Percentiles rank a stretch among this genome's conserved stretches.
These are phyloP conservation scores for Furcifer pardalis DNA, from an alignment of 2,797 vertebrate species.

Conservation along the genomic window DNA sequence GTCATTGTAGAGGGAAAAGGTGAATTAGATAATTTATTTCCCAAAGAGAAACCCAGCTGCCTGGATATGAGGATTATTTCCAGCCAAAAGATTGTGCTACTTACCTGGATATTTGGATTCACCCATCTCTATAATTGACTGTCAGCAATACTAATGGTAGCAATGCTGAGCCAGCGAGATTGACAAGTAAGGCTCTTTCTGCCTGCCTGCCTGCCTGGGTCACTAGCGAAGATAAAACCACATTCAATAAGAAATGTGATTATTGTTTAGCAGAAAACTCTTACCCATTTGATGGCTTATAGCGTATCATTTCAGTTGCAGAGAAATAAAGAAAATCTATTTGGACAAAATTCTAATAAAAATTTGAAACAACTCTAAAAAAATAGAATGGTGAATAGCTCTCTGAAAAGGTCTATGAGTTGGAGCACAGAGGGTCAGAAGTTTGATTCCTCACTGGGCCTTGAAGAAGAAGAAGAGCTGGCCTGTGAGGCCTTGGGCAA, in stretches of 20 bases:
- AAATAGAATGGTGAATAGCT: too few species aligned
- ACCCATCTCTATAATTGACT: constrained; percentile 51
- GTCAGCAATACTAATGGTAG: constrained; percentile 53
- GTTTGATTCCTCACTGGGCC: too few species aligned
- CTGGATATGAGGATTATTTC: constrained; percentile 38
- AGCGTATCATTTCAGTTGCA: background rate
- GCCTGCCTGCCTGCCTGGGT: constrained; percentile 24
- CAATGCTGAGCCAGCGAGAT: constrained; percentile 38
- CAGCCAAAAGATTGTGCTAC: constrained; percentile 47
- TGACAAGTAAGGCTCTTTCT: constrained; percentile 29
- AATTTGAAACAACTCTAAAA: too few species aligned
- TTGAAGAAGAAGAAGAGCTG: too few species aligned
- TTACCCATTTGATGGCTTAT: background rate
- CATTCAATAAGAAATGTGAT: constrained; percentile 3
- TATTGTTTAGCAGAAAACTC: background rate
- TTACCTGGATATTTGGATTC: constrained; percentile 62
- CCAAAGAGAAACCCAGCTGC: constrained; percentile 44
- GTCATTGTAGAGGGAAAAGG: constrained; percentile 33
- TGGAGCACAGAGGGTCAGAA: too few species aligned
- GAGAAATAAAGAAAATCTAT: background rate
- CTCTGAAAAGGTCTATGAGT: too few species aligned
- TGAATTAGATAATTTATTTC: constrained; percentile 62
- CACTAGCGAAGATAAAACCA: background rate
- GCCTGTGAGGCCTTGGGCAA: too few species aligned
- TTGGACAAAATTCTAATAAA: background rate